Evolutionary conservation across 1,140 invertebrate genomes (phyloP).

Genomic region (Tenebrio molitor): DNA sequence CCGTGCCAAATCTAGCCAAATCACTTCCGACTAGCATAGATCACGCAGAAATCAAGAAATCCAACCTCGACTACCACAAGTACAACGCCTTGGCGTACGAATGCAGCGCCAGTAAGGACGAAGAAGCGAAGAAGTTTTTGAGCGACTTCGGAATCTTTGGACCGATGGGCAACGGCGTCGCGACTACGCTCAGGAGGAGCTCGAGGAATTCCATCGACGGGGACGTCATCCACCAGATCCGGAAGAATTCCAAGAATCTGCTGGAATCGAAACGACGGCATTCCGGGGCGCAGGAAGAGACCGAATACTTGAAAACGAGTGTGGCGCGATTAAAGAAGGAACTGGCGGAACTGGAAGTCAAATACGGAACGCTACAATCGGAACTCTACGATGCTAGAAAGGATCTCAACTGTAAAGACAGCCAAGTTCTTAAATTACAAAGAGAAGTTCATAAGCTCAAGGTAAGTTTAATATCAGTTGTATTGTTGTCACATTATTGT

Average conservation of each 20-base stretch:
- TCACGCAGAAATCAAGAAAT: slow-evolving; percentile 55
- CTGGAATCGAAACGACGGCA: neutral
- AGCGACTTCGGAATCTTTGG: slow-evolving; percentile 63
- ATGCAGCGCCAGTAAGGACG: slow-evolving; percentile 29
- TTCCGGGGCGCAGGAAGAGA: slow-evolving; percentile 49
- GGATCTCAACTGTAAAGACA: slow-evolving; percentile 65
- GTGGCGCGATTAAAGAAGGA: slow-evolving; percentile 65
- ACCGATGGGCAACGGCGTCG: slow-evolving; percentile 65
- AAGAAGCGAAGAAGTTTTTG: slow-evolving; percentile 62
- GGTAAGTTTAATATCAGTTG: slow-evolving; percentile 64
- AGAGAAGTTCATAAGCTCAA: slow-evolving; percentile 74
- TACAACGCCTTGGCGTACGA: slow-evolving; percentile 57
- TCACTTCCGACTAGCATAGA: slow-evolving; percentile 50
- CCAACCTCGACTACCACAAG: slow-evolving; percentile 61
- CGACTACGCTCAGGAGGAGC: slow-evolving; percentile 49
- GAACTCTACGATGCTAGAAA: slow-evolving; percentile 63
- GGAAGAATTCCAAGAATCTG: slow-evolving; percentile 58
- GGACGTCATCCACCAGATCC: slow-evolving; percentile 50
- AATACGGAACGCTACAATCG: slow-evolving; percentile 60
- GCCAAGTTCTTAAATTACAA: slow-evolving; percentile 69
- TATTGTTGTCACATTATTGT: slow-evolving; percentile 31
- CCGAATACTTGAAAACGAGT: slow-evolving; percentile 62
- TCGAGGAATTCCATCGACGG: slow-evolving; percentile 51
- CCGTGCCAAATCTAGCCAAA: slow-evolving; percentile 46
- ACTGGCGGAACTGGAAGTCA: slow-evolving; percentile 63